These are phyloP conservation scores for Elaeidobius kamerunicus DNA, from an alignment of 2,888 invertebrate species.

Conservation along the genomic window DNA sequence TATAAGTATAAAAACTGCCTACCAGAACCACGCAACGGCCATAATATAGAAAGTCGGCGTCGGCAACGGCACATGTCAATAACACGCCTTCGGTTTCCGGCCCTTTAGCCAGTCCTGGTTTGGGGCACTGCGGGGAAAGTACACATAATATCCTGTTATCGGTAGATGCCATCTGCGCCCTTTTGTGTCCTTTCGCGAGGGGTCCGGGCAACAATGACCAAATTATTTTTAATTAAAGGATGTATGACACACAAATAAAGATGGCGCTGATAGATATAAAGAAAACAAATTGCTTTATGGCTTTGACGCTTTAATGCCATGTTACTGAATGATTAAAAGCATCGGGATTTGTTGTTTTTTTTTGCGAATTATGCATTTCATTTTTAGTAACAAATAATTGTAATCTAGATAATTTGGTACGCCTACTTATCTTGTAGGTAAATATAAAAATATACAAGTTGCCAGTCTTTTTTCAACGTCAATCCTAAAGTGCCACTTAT, in stretches of 20 bases:
- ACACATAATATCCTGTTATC: constrained; percentile 31
- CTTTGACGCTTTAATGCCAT: constrained; percentile 34
- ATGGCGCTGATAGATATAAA: constrained; percentile 3
- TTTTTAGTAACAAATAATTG: too few species aligned
- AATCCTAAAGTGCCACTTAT: too few species aligned
- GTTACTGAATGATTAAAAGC: constrained; percentile 21
- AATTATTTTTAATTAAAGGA: constrained; percentile 30
- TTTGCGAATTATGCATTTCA: too few species aligned
- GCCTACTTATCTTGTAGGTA: too few species aligned
- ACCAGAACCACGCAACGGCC: background rate
- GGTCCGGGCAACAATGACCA: constrained; percentile 24
- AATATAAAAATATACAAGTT: too few species aligned
- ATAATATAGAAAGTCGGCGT: constrained; percentile 1
- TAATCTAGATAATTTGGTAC: too few species aligned
- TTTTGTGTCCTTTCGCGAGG: constrained; percentile 29
- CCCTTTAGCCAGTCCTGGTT: constrained; percentile 25
- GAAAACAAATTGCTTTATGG: constrained; percentile 13
- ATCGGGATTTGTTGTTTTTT: too few species aligned
- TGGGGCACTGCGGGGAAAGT: constrained; percentile 20
- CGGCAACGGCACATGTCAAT: constrained; percentile 19
- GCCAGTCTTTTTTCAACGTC: too few species aligned
- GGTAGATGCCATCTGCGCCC: constrained; percentile 30
- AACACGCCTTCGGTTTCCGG: constrained; percentile 40
- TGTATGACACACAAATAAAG: constrained; percentile 24
- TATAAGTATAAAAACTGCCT: too few species aligned